Percentiles rank a stretch among this genome's conserved stretches.
These are phyloP conservation scores for Clinocottus analis DNA, from an alignment of 2,113 vertebrate genomes.

Conservation along the genomic window DNA sequence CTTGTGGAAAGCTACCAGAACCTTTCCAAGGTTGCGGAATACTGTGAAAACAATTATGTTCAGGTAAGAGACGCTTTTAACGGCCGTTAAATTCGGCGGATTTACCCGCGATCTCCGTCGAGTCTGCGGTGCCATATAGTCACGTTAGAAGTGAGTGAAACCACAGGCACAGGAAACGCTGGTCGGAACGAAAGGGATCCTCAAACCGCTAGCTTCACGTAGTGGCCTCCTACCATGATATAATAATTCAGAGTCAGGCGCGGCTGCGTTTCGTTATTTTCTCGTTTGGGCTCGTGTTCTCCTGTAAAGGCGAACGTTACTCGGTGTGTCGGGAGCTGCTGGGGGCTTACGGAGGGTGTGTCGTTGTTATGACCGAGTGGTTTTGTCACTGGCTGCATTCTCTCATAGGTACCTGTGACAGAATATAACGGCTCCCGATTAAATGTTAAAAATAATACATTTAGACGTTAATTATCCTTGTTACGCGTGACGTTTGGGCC, in stretches of 20 bases:
- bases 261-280: neutral
- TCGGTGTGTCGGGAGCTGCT: conserved; percentile 37
- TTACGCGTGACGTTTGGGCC: neutral
- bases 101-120: conserved; percentile 37
- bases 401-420: conserved; percentile 29
- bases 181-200: conserved; percentile 50
- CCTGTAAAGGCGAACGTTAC: conserved; percentile 12
- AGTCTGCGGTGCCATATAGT: conserved; percentile 55
- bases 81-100: neutral
- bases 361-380: conserved; percentile 72
- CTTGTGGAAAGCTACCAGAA: conserved; percentile 98
- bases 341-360: conserved; percentile 77
- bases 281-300: neutral
- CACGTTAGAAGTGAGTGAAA: conserved; percentile 56
- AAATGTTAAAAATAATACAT: neutral
- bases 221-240: neutral
- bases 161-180: conserved; percentile 76
- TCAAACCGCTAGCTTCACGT: conserved; percentile 46
- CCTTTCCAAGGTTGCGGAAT: conserved; percentile 96
- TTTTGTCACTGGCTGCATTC: conserved; percentile 60
- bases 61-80: conserved; percentile 86
- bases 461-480: neutral
- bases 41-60: conserved; percentile 99
- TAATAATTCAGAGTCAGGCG: neutral
- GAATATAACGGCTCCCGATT: neutral